Evolutionary conservation across 2,797 vertebrate species (phyloP), one percentile per base, ranked within the genome.

Genomic region (Melopsittacus undulatus): DNA sequence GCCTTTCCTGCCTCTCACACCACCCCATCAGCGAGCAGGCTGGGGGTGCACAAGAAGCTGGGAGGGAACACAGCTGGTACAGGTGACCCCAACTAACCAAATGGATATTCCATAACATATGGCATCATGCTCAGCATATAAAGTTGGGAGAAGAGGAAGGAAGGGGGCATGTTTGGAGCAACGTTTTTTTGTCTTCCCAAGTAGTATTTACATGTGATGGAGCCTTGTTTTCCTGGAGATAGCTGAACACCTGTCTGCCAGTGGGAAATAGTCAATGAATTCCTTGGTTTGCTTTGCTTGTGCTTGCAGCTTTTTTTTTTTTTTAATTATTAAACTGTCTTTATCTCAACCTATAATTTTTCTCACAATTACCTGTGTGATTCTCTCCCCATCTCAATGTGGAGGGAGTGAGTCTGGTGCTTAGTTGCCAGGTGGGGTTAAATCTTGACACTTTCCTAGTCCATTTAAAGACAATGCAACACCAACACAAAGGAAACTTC

Each of bases 401-500:
- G 6, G 11, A 6, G 3, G 26, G 46, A 54, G 9, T 52, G 18
- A 27, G 5, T 1, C 1, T 43, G 11, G 32, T 27, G 7, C 27
- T 83, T 62, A 30, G 8, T n/a, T 67, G 54, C 23, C 43, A 27
- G 13, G 14, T 54, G 36, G 23, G 24, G 7, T 43, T 49, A 73
- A 73, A 43, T 24, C 11, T 26, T 43, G 36, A 45, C 42, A 32
- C 11, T 7, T 32, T 79, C 23, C 34, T 45, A 42, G n/a, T 94
- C 67, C 79, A 48, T 85, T 94, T 92, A 91, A 96, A 81, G 13
- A 32, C 74, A 72, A 56, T 64, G 54, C 63, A 96, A 93, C 76
- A 86, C 83, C 10, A 24, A 38, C 78, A 70, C 75, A 83, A 87
- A 95, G 57, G 77, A 95, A 95, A 86, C 59, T 88, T 95, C 76